Evolutionary conservation across 2,797 vertebrate species (phyloP), one percentile per base, ranked within the genome.

Genomic region (Hemitrygon akajei): DNA sequence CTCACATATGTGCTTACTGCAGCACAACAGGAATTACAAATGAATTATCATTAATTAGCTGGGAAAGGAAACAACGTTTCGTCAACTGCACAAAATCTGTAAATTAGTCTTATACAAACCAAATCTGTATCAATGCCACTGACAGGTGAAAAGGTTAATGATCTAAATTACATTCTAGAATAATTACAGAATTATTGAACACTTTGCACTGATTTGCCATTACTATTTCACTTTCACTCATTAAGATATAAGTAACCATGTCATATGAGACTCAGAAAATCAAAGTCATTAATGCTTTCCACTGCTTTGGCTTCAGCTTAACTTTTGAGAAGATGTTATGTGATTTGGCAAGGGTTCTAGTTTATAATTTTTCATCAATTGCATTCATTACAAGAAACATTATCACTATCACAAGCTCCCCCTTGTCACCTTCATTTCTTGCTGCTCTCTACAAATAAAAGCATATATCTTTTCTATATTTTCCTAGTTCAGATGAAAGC

Each of bases 1-100:
- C 73, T 6, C 20, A 18, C 40, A 76, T 27, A 93, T 56, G 27
- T 56, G 73, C 27, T 58, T 56, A 56, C 69, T 93, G 91, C 3
- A 30, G 16, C 25, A 16, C 71, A 75, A 58, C 91, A 93, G 71
- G 40, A 93, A 93, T 93, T 76, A 93, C 25, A 93, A 75, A 75
- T 93, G 30, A 93, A 92, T 92, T 92, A 92, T 40, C 66, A 73
- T 92, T 92, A 73, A 93, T 93, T 93, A 76, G 47, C 40, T 30
- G 34, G 40, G 73, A 92, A 92, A 75, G 34, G 40, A 76, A 30
- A 76, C 71, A 73, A 30, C 91, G 63, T 93, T 93, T 71, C 73
- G 37, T 93, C 91, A 93, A 93, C 71, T 93, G 37, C 71, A 93
- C 40, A 27, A 93, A 40, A 75, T 73, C 71, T 93, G 47, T 56